Base-by-base conservation (phyloP, 2,888 invertebrate species). In the Orchesella flavescens region DNA sequence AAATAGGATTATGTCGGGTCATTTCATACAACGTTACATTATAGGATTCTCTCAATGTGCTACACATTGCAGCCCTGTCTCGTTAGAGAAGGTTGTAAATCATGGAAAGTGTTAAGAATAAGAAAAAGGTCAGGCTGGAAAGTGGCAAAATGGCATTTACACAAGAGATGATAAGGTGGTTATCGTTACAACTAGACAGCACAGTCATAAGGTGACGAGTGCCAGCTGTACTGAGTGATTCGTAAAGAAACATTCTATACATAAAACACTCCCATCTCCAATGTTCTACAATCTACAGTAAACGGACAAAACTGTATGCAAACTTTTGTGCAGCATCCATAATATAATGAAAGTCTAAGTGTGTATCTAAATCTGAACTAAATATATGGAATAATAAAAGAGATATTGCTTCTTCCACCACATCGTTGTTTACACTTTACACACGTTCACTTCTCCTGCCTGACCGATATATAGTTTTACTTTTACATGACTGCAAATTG, bases 121-220 rank as follows among this genome's bases (percentile, higher is more conserved):
- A 65, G 46, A 72, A 79, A 15, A 43, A 65, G 53, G 34, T 5
- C 55, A 46, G 19, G 17, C 19, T 10, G 19, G 19, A 71, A 61
- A 49, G 71, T 78, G 46, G 77, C 49, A 61, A 63, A 71, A 63
- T 17, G 44, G 23, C 23, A 55, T 79, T 79, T 79, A 65, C 71
- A 61, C 24, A 17, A n/a, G 19, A 21, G 1, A 21, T 65, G 72
- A 79, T 72, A 79, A 79, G 55, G 72, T 72, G 72, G 72, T 72
- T 79, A 79, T 79, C 77, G 69, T 69, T 23, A 21, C 55, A 72
- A 65, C 44, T n/a, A 72, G 72, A 65, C 79, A 79, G 78, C 78
- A 4, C n/a, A 69, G 71, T 78, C 78, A 72, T 55, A 53, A 15
- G 43, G 43, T 79, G 79, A 79, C 55, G 71, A 63, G 72, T 71